Percentiles rank a stretch among this genome's conserved stretches.
Conservation (phyloP, 2,113 vertebrate genomes). For the Gobio gobio region DNA sequence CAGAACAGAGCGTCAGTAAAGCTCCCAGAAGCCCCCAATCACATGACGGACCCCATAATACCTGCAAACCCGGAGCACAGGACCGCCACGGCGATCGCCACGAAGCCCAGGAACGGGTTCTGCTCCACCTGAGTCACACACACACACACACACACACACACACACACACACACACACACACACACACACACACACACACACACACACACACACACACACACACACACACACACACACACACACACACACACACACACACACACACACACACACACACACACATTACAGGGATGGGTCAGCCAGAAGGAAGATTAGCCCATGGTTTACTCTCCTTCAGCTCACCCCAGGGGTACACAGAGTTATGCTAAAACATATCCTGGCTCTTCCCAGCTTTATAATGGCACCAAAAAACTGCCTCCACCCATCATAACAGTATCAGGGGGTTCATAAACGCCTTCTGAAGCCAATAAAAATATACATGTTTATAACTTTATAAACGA, state of each 20-base stretch:
- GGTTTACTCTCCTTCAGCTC: no score
- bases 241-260: not conserved
- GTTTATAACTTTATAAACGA: no score
- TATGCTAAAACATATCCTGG: no score
- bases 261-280: not conserved
- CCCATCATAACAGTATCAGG: no score
- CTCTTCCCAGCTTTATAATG: no score
- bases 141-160: not conserved
- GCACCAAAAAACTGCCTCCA: no score
- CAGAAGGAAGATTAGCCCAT: no score
- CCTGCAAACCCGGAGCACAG: conserved; percentile 98
- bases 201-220: not conserved
- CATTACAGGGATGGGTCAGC: not conserved
- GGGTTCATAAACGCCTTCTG: no score
- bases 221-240: not conserved
- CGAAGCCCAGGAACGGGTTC: conserved; percentile 86
- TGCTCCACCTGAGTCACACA: conserved; percentile 84
- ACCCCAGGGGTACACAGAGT: no score
- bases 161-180: not conserved
- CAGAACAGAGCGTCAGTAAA: not conserved
- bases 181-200: not conserved
- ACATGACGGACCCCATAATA: conserved; percentile 59
- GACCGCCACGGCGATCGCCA: conserved; percentile 88
- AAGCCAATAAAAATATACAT: no score
- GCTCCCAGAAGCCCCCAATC: not conserved